A percentile compares a stretch with the other conserved stretches of the same genome.
phyloP scores from a whole-genome alignment of 2,113 vertebrate genomes.

The Catharus fuscescens region DNA sequence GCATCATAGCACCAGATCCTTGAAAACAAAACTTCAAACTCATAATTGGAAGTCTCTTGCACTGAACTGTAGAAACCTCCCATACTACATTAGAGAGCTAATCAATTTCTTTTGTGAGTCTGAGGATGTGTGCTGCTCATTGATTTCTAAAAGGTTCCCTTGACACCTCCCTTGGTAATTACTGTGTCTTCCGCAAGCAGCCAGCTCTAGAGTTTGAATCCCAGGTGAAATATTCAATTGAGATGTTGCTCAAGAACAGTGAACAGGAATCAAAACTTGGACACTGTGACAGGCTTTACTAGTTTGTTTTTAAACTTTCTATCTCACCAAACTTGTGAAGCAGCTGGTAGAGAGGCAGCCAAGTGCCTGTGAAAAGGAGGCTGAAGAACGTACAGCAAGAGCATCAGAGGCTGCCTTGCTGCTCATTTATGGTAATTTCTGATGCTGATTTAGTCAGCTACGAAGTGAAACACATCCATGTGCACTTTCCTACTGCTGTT shows the following conservation, averaged over 20 bases:
- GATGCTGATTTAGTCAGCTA: conserved; percentile 64
- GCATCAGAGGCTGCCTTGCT: conserved; percentile 44
- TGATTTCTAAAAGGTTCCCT: conserved; percentile 67
- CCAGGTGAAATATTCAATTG: conserved; percentile 63
- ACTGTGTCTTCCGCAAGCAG: conserved; percentile 42
- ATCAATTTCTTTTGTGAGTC: conserved; percentile 56
- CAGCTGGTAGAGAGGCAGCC: conserved; percentile 50
- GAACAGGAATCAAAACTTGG: conserved; percentile 35
- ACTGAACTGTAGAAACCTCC: conserved; percentile 20
- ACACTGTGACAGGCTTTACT: conserved; percentile 32
- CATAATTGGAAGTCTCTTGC: background rate
- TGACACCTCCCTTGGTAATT: conserved; percentile 63
- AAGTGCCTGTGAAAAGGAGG: conserved; percentile 39
- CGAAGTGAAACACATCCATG: conserved; percentile 52
- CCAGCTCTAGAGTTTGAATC: conserved; percentile 43
- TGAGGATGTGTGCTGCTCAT: conserved; percentile 51
- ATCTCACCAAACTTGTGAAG: conserved; percentile 41
- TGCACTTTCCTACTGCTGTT: conserved; percentile 11
- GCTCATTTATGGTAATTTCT: conserved; percentile 55
- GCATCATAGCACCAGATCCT: background rate
- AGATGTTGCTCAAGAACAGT: conserved; percentile 32
- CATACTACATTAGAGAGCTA: conserved; percentile 32
- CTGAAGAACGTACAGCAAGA: background rate
- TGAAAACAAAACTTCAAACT: background rate
- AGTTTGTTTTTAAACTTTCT: conserved; percentile 59